phyloP scores from a whole-genome alignment of 2,888 invertebrate genomes.

The Metalampra italica region DNA sequence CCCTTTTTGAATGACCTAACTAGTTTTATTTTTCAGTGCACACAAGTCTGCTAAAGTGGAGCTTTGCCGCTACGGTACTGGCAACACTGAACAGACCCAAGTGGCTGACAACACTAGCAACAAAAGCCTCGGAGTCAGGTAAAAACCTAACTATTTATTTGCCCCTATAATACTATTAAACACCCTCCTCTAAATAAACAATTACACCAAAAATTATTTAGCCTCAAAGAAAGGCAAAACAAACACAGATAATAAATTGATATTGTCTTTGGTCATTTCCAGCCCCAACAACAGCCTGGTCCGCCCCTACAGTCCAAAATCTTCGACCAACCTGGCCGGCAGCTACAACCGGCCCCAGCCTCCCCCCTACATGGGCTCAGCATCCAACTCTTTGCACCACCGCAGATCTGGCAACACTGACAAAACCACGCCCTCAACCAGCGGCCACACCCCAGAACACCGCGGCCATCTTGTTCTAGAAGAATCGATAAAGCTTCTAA shows the following conservation, averaged over 20 bases:
- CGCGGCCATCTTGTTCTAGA: slow-evolving; percentile 57
- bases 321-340: slow-evolving; percentile 55
- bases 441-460: slow-evolving; percentile 53
- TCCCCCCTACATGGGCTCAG: slow-evolving; percentile 62
- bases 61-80: slow-evolving; percentile 61
- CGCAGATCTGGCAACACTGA: slow-evolving; percentile 42
- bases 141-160: slow-evolving; percentile 6
- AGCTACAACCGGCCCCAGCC: slow-evolving; percentile 72
- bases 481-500: slow-evolving; percentile 65
- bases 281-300: slow-evolving; percentile 79
- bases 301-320: slow-evolving; percentile 72
- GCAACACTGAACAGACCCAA: slow-evolving; percentile 63
- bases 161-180: background rate
- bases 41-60: slow-evolving; percentile 57
- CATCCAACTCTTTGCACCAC: slow-evolving; percentile 57
- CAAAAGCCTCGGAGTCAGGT: slow-evolving; percentile 63
- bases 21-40: slow-evolving; percentile 46
- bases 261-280: slow-evolving; percentile 10
- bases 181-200: too few relatives aligned
- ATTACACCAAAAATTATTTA: too few relatives aligned
- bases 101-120: slow-evolving; percentile 57
- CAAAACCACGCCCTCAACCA: slow-evolving; percentile 41
- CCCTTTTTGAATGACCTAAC: too few relatives aligned
- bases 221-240: too few relatives aligned
- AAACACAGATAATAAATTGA: too few relatives aligned